A percentile compares a stretch with the other conserved stretches of the same genome.
phyloP scores from a whole-genome alignment of 2,888 invertebrate genomes.

The Hypena proboscidalis region DNA sequence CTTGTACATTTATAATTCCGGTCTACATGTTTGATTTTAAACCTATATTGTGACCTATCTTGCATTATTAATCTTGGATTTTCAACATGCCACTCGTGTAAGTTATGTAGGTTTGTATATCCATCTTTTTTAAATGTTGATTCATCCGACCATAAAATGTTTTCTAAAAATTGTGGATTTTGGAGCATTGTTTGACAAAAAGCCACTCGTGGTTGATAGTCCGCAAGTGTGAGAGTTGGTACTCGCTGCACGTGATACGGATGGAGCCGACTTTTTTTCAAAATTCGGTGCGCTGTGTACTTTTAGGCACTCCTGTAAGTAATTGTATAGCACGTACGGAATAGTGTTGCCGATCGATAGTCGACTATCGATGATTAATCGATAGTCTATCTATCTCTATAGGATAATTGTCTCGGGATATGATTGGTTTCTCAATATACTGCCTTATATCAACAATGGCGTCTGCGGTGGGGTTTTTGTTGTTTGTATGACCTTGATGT shows the following conservation, averaged over 20 bases:
- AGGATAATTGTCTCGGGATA: neutral
- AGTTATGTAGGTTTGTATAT: too few species aligned
- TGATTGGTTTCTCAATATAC: slow-evolving; percentile 8
- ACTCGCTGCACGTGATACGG: slow-evolving; percentile 3
- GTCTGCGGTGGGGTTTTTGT: slow-evolving; percentile 13
- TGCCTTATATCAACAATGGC: slow-evolving; percentile 19
- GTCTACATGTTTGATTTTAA: slow-evolving; percentile 5
- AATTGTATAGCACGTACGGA: neutral
- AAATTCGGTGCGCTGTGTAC: neutral
- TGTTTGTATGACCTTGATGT: slow-evolving; percentile 2
- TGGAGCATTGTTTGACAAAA: slow-evolving; percentile 1
- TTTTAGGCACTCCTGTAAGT: neutral
- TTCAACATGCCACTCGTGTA: neutral
- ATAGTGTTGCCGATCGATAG: too few species aligned
- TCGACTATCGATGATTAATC: too few species aligned
- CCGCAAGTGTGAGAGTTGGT: neutral
- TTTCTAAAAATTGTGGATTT: neutral
- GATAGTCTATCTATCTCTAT: too few species aligned
- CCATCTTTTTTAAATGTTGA: slow-evolving; percentile 2
- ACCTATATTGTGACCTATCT: neutral
- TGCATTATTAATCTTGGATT: neutral
- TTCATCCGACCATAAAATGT: slow-evolving; percentile 4
- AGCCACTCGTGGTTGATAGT: neutral
- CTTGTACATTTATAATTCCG: slow-evolving; percentile 1
- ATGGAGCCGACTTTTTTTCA: neutral